These are phyloP conservation scores for Argyra leucocephala DNA, from an alignment of 2,888 invertebrate genomes.

Conservation along the genomic window DNA sequence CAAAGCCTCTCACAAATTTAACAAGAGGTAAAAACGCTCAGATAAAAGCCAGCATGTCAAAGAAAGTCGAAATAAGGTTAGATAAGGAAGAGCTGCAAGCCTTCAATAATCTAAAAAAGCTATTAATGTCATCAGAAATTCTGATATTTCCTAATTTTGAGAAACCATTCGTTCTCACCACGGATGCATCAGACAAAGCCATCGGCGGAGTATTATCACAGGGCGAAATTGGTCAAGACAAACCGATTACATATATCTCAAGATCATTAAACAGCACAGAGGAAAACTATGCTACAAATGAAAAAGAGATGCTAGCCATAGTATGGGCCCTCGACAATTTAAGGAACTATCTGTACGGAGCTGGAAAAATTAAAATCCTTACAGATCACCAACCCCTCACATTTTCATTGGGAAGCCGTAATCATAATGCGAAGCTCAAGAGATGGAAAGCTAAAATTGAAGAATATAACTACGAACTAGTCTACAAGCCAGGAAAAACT, in stretches of 20 bases:
- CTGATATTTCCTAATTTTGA: too few species aligned
- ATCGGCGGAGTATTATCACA: conserved; percentile 12
- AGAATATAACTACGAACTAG: too few species aligned
- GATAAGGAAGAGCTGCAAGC: neutral
- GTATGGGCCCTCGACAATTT: conserved; percentile 15
- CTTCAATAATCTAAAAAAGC: conserved; percentile 11
- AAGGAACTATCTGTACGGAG: conserved; percentile 15
- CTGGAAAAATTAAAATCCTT: too few species aligned
- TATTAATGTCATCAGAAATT: conserved; percentile 12
- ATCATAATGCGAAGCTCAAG: too few species aligned
- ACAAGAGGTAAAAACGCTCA: conserved; percentile 16
- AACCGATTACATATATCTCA: too few species aligned
- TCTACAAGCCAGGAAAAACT: too few species aligned
- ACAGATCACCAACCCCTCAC: too few species aligned
- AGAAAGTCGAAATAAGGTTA: neutral
- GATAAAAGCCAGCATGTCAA: conserved; percentile 12
- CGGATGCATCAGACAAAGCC: conserved; percentile 12
- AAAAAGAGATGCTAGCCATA: neutral
- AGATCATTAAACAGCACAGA: neutral
- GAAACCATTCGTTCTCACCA: conserved; percentile 13
- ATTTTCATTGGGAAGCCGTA: too few species aligned
- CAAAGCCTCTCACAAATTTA: conserved; percentile 14
- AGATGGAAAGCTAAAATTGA: too few species aligned
- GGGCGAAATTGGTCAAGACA: too few species aligned
- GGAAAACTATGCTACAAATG: too few species aligned